These are phyloP conservation scores for Dermatemys mawii DNA, from an alignment of 2,113 vertebrate genomes.

Conservation along the genomic window DNA sequence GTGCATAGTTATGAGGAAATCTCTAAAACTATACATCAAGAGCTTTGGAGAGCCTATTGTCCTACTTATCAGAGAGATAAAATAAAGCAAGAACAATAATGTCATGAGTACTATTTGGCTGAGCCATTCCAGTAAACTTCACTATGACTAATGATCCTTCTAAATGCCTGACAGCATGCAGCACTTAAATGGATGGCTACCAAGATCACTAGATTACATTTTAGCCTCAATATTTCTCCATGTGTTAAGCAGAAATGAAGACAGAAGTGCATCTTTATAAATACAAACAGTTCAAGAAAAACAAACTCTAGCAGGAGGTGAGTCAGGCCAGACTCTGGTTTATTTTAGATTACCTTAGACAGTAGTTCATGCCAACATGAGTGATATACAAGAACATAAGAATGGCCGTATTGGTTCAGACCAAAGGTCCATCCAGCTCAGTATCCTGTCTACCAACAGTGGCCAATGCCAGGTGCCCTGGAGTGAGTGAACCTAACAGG, in stretches of 20 bases:
- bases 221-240: not conserved
- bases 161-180: not conserved
- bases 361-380: not conserved
- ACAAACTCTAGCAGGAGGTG: not conserved
- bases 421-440: too few relatives aligned
- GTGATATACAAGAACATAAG: too few relatives aligned
- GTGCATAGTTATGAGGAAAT: not conserved
- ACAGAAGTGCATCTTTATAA: not conserved
- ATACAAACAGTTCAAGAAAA: not conserved
- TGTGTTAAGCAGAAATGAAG: not conserved
- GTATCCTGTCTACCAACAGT: too few relatives aligned
- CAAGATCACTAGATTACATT: not conserved
- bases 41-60: not conserved
- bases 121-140: not conserved
- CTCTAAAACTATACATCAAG: not conserved
- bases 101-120: not conserved
- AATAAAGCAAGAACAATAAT: not conserved
- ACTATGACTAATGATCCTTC: not conserved
- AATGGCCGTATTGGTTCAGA: too few relatives aligned
- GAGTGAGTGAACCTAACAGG: too few relatives aligned
- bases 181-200: not conserved
- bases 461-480: too few relatives aligned
- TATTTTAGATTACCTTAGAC: not conserved
- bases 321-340: not conserved
- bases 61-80: not conserved